Conservation (phyloP, 1,140 invertebrate species). For the Camponotus vicinus region DNA sequence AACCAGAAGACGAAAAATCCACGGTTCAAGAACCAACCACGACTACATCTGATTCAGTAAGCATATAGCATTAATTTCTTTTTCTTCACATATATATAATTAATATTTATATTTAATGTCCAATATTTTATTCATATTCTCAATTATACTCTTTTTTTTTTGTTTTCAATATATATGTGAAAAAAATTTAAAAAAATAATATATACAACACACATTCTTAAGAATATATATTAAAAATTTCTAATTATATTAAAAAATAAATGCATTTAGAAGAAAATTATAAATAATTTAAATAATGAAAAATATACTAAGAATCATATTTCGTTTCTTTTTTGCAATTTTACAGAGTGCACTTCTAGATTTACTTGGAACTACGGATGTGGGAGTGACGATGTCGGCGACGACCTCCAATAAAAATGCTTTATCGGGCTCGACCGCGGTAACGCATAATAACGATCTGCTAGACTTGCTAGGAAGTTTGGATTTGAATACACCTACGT, state of each 20-base stretch:
- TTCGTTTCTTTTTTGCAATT: constrained; percentile 11
- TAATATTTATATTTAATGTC: too few relatives aligned
- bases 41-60: constrained; percentile 87
- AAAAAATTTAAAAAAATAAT: not conserved
- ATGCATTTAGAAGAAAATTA: not conserved
- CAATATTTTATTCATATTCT: too few relatives aligned
- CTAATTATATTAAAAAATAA: not conserved
- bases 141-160: too few relatives aligned
- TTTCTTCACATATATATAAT: too few relatives aligned
- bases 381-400: constrained; percentile 88
- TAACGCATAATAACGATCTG: constrained; percentile 92
- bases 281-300: not conserved
- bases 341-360: constrained; percentile 91
- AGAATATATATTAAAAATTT: not conserved
- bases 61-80: constrained; percentile 43
- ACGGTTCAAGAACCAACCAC: constrained; percentile 71
- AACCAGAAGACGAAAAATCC: constrained; percentile 84
- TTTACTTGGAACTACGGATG: constrained; percentile 91
- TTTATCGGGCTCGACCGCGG: constrained; percentile 79
- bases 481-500: constrained; percentile 86
- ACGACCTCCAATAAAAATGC: constrained; percentile 86
- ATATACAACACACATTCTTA: not conserved
- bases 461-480: constrained; percentile 94
- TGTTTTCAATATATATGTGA: too few relatives aligned
- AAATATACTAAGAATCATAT: not conserved